These are phyloP conservation scores for Tetragonisca angustula DNA, from an alignment of 2,888 invertebrate genomes.

Conservation along the genomic window DNA sequence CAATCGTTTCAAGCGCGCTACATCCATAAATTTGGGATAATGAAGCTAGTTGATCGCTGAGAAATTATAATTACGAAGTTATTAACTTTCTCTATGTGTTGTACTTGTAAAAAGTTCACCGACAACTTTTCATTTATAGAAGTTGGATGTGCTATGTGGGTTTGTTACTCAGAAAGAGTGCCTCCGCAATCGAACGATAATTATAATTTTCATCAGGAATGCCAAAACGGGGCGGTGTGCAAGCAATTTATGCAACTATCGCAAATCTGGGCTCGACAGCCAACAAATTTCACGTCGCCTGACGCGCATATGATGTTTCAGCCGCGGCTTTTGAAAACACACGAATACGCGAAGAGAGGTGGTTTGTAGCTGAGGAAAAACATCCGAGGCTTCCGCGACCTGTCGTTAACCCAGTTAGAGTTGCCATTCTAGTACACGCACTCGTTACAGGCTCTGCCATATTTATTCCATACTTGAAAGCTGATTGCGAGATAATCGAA, in stretches of 20 bases:
- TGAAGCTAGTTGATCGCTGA: too few relatives aligned
- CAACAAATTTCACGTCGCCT: constrained; percentile 24
- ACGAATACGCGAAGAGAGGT: not conserved
- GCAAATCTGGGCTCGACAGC: not conserved
- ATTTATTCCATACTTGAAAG: constrained; percentile 43
- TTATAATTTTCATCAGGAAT: constrained; percentile 12
- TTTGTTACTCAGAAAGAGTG: not conserved
- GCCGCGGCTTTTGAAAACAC: not conserved
- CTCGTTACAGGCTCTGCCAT: constrained; percentile 28
- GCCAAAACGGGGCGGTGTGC: not conserved
- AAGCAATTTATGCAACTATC: not conserved
- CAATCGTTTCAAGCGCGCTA: not conserved
- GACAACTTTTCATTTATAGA: too few relatives aligned
- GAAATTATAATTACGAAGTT: too few relatives aligned
- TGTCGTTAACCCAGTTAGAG: constrained; percentile 76
- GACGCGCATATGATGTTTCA: not conserved
- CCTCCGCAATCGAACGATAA: not conserved
- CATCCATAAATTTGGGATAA: too few relatives aligned
- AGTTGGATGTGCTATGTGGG: not conserved
- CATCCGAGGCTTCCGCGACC: constrained; percentile 74
- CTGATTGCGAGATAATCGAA: constrained; percentile 54
- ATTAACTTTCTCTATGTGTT: too few relatives aligned
- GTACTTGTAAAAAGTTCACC: not conserved
- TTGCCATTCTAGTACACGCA: constrained; percentile 59
- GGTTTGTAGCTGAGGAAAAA: constrained; percentile 59